phyloP scores from a whole-genome alignment of 2,888 invertebrate genomes.

The Dicycla oo region DNA sequence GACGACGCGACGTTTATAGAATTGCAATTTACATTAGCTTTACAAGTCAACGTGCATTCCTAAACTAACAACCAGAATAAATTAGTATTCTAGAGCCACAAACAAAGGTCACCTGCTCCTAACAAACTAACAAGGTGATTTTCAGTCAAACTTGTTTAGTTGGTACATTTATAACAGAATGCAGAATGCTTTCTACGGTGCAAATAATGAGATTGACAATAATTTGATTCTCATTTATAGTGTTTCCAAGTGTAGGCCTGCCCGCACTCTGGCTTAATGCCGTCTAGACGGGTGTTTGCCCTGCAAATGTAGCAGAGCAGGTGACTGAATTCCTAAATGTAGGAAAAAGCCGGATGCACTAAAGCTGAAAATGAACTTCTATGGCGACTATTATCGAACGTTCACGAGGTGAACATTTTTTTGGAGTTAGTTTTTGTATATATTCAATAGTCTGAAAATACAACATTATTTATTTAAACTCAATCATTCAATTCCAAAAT shows the following conservation, averaged over 20 bases:
- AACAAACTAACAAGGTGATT: constrained; percentile 36
- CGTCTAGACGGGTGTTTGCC: constrained; percentile 86
- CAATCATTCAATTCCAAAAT: neutral
- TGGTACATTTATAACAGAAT: constrained; percentile 18
- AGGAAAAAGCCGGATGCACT: constrained; percentile 65
- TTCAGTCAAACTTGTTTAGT: constrained; percentile 23
- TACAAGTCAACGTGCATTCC: constrained; percentile 36
- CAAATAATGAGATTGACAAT: constrained; percentile 71
- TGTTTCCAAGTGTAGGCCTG: constrained; percentile 69
- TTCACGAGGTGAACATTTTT: neutral
- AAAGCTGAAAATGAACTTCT: constrained; percentile 50
- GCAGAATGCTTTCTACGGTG: constrained; percentile 55
- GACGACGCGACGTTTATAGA: constrained; percentile 33
- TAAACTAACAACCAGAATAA: constrained; percentile 40
- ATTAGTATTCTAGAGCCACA: constrained; percentile 54
- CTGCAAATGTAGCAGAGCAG: constrained; percentile 75
- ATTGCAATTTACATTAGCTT: constrained; percentile 49
- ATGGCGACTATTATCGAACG: constrained; percentile 22
- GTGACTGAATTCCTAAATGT: constrained; percentile 74
- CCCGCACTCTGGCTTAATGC: constrained; percentile 71
- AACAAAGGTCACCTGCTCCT: constrained; percentile 33
- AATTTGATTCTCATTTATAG: constrained; percentile 65
- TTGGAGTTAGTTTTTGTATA: neutral
- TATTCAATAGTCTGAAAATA: neutral
- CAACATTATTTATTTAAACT: neutral